A percentile compares a stretch with the other conserved stretches of the same genome.
Conservation (phyloP, 2,888 invertebrate species). For the Leptopilina myrica region DNA sequence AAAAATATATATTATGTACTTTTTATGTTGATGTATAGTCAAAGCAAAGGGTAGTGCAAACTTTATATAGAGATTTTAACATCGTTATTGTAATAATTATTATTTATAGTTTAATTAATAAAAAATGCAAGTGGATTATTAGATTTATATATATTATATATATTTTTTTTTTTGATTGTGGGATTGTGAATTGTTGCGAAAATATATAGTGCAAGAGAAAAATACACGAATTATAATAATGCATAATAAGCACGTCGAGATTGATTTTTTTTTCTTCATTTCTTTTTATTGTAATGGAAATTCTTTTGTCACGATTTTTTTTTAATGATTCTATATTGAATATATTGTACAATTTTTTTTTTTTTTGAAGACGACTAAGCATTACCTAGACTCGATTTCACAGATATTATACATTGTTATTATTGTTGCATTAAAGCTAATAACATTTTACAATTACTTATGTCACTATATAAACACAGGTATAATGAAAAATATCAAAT, state of each 20-base stretch:
- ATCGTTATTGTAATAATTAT: constrained; percentile 31
- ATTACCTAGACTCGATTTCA: constrained; percentile 24
- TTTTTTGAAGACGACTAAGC: constrained; percentile 3
- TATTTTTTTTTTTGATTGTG: constrained; percentile 27
- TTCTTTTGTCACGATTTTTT: background rate
- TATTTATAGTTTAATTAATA: constrained; percentile 29
- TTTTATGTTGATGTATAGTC: constrained; percentile 38
- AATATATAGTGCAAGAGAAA: constrained; percentile 13
- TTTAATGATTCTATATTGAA: background rate
- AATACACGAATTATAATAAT: background rate
- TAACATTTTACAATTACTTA: constrained; percentile 36
- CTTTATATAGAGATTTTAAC: constrained; percentile 30
- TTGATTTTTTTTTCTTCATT: background rate
- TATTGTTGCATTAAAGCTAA: constrained; percentile 33
- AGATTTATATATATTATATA: background rate
- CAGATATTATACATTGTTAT: constrained; percentile 34
- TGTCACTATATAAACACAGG: constrained; percentile 35
- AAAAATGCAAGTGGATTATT: constrained; percentile 25
- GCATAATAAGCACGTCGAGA: constrained; percentile 24
- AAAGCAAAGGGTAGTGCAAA: constrained; percentile 34
- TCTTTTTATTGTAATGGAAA: background rate
- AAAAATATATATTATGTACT: constrained; percentile 23
- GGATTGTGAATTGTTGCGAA: constrained; percentile 37
- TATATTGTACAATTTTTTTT: constrained; percentile 28
- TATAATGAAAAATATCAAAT: constrained; percentile 29